Percentiles rank a stretch among this genome's conserved stretches.
Conservation (phyloP, 1,140 invertebrate species). For the Formica exsecta region DNA sequence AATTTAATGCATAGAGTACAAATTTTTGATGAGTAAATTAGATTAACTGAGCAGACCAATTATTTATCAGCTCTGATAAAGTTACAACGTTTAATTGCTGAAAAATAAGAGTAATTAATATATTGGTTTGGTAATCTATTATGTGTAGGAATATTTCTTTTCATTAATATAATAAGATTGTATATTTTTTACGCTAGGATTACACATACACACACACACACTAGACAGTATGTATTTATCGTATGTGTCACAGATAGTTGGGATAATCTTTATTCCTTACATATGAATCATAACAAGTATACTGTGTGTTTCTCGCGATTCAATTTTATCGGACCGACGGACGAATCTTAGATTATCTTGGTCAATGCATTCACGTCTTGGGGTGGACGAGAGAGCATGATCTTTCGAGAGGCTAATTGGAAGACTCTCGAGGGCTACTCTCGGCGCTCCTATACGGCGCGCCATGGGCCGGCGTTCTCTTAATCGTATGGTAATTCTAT, state of each 20-base stretch:
- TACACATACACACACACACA: neutral
- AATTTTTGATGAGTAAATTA: too few species aligned
- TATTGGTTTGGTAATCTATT: too few species aligned
- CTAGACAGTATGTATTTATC: neutral
- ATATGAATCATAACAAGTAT: neutral
- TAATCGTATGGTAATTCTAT: constrained; percentile 86
- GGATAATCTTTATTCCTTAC: neutral
- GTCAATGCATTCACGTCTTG: constrained; percentile 18
- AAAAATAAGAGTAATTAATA: too few species aligned
- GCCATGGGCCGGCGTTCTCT: constrained; percentile 75
- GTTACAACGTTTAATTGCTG: too few species aligned
- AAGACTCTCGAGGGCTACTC: constrained; percentile 74
- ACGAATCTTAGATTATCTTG: constrained; percentile 54
- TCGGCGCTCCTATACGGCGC: constrained; percentile 58
- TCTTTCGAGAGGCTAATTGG: constrained; percentile 77
- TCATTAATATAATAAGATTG: neutral
- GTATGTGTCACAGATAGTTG: neutral
- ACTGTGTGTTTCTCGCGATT: neutral
- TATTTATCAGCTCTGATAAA: too few species aligned
- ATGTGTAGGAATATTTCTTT: too few species aligned
- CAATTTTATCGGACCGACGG: constrained; percentile 22
- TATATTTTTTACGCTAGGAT: neutral
- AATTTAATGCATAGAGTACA: too few species aligned
- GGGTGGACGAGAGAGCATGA: constrained; percentile 66
- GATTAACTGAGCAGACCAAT: too few species aligned